phyloP scores from a whole-genome alignment of 2,113 vertebrate species.

The Cromileptes altivelis region DNA sequence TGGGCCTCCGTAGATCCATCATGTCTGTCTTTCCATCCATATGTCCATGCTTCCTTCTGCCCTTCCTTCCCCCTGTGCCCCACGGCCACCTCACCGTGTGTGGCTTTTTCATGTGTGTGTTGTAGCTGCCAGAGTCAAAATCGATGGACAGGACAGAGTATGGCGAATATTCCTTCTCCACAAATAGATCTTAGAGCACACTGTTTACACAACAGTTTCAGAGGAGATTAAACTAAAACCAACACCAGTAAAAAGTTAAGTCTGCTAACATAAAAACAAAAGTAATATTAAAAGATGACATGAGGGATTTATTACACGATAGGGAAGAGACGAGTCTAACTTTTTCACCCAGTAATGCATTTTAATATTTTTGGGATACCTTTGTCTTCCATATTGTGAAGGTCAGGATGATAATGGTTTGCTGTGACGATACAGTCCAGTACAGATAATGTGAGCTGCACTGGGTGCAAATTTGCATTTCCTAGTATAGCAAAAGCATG shows the following conservation, averaged over 20 bases:
- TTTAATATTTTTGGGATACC: background rate
- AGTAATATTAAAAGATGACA: background rate
- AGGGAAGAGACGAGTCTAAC: too few relatives aligned
- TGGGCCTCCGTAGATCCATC: constrained; percentile 68
- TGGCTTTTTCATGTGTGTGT: constrained; percentile 48
- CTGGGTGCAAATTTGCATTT: too few relatives aligned
- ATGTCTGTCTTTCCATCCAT: constrained; percentile 69
- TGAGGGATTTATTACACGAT: background rate
- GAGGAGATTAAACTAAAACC: background rate
- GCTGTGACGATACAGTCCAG: background rate
- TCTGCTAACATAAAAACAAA: background rate
- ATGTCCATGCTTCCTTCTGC: constrained; percentile 47
- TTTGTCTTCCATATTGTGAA: background rate
- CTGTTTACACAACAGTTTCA: background rate
- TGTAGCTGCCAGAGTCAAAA: constrained; percentile 12
- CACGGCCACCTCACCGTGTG: constrained; percentile 37
- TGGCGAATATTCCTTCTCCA: background rate
- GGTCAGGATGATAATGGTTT: background rate
- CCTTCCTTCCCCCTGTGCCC: constrained; percentile 35
- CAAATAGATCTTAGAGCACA: background rate
- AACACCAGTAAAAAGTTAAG: background rate
- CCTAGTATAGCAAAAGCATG: too few relatives aligned
- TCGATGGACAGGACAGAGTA: constrained; percentile 10
- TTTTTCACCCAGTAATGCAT: background rate
- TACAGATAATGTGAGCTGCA: background rate